These are phyloP conservation scores for Solenopsis fugax DNA, from an alignment of 1,140 invertebrate species.

Conservation along the genomic window DNA sequence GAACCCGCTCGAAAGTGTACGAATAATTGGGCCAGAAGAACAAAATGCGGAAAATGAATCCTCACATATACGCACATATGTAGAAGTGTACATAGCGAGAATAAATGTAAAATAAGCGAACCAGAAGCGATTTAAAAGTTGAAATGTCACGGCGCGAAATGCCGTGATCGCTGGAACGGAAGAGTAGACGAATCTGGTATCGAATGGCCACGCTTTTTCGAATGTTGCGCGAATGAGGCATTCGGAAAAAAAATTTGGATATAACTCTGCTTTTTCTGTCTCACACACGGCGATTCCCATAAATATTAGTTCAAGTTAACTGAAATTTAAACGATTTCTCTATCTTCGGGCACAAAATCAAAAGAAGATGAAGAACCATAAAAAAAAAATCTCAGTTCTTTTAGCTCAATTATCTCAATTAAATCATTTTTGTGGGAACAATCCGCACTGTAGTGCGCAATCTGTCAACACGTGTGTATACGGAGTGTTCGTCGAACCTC, in stretches of 20 bases:
- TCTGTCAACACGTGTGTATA: constrained; percentile 29
- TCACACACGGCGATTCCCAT: constrained; percentile 7
- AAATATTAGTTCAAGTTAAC: constrained; percentile 45
- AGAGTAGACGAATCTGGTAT: constrained; percentile 53
- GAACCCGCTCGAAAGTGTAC: constrained; percentile 4
- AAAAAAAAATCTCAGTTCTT: constrained; percentile 6
- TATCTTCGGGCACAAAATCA: neutral
- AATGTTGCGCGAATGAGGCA: constrained; percentile 34
- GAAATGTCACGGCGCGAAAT: constrained; percentile 44
- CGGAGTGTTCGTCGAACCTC: constrained; percentile 35
- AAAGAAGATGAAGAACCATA: neutral
- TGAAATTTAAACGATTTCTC: constrained; percentile 26
- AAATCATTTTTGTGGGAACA: constrained; percentile 35
- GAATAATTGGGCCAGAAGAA: constrained; percentile 35
- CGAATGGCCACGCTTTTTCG: constrained; percentile 47
- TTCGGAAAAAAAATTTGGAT: constrained; percentile 22
- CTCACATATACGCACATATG: constrained; percentile 11
- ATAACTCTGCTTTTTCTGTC: constrained; percentile 34
- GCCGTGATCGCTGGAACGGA: constrained; percentile 52
- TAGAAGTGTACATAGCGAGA: constrained; percentile 45
- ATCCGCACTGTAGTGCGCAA: constrained; percentile 25
- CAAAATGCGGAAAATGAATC: constrained; percentile 8
- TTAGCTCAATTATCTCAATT: neutral
- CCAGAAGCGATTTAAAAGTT: constrained; percentile 58
- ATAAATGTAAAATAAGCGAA: constrained; percentile 64